Percentiles rank a stretch among this genome's conserved stretches.
These are phyloP conservation scores for Gambusia yucatana DNA, from an alignment of 2,797 vertebrate genomes.

Conservation along the genomic window DNA sequence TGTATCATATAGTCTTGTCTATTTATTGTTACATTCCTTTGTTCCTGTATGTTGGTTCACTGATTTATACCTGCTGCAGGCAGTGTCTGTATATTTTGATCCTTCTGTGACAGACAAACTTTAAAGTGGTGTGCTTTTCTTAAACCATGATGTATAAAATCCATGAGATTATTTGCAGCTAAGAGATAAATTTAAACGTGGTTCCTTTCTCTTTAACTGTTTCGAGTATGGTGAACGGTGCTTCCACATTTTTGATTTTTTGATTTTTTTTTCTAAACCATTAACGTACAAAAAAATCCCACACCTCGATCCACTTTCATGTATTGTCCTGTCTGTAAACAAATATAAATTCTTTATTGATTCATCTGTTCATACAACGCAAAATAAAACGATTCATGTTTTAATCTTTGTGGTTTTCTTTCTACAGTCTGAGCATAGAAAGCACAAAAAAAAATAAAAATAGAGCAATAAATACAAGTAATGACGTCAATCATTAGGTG, in stretches of 20 bases:
- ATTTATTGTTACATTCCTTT: slow-evolving; percentile 61
- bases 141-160: slow-evolving; percentile 36
- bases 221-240: slow-evolving; percentile 50
- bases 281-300: neutral
- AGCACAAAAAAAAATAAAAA: neutral
- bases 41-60: slow-evolving; percentile 43
- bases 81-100: slow-evolving; percentile 64
- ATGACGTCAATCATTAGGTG: slow-evolving; percentile 9
- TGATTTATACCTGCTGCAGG: slow-evolving; percentile 54
- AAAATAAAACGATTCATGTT: slow-evolving; percentile 53
- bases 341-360: slow-evolving; percentile 78
- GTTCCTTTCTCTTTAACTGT: slow-evolving; percentile 36
- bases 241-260: slow-evolving; percentile 26
- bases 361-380: slow-evolving; percentile 46
- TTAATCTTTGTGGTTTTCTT: slow-evolving; percentile 39
- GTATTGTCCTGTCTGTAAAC: slow-evolving; percentile 61
- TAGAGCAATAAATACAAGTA: slow-evolving; percentile 48
- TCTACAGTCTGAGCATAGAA: slow-evolving; percentile 29
- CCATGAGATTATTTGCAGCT: slow-evolving; percentile 10
- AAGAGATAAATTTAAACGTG: neutral
- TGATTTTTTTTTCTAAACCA: neutral
- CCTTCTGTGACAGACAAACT: slow-evolving; percentile 40
- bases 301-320: slow-evolving; percentile 26
- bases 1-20: slow-evolving; percentile 60
- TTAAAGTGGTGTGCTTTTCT: slow-evolving; percentile 47